Conservation (phyloP, 2,113 vertebrate genomes). For the Tachycineta bicolor region DNA sequence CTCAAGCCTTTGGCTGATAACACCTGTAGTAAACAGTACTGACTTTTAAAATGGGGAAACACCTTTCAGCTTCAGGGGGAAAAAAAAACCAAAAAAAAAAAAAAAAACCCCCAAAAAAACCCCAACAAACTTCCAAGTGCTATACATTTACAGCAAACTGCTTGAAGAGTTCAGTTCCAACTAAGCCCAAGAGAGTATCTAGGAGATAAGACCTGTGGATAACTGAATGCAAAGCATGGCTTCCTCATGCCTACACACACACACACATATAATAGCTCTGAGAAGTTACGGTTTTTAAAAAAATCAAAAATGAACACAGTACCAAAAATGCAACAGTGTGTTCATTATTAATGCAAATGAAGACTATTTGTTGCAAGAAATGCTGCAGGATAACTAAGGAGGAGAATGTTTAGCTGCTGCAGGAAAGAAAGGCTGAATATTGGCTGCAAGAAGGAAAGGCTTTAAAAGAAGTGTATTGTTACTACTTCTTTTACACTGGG, state of each 20-base stretch:
- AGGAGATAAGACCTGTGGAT: not conserved
- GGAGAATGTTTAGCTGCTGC: not conserved
- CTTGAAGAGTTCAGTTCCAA: not conserved
- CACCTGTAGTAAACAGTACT: not conserved
- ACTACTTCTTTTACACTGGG: not conserved
- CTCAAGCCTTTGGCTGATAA: not conserved
- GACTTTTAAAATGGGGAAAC: not conserved
- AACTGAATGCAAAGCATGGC: not conserved
- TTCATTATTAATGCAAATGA: not conserved
- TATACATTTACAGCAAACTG: not conserved
- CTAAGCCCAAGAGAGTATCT: not conserved
- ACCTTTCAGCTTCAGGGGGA: not conserved
- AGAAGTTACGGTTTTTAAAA: not conserved
- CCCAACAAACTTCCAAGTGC: not conserved
- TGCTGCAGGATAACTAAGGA: not conserved
- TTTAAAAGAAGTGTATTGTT: not conserved
- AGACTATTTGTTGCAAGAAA: not conserved
- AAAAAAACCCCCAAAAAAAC: too few relatives aligned
- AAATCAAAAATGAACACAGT: not conserved
- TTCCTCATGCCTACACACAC: not conserved
- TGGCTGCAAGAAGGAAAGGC: not conserved
- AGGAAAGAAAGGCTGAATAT: not conserved
- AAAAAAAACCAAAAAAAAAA: too few relatives aligned
- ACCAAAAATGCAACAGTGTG: not conserved
- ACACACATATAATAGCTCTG: not conserved